Base-by-base conservation (phyloP, 2,113 vertebrate species). In the Bucco capensis region DNA sequence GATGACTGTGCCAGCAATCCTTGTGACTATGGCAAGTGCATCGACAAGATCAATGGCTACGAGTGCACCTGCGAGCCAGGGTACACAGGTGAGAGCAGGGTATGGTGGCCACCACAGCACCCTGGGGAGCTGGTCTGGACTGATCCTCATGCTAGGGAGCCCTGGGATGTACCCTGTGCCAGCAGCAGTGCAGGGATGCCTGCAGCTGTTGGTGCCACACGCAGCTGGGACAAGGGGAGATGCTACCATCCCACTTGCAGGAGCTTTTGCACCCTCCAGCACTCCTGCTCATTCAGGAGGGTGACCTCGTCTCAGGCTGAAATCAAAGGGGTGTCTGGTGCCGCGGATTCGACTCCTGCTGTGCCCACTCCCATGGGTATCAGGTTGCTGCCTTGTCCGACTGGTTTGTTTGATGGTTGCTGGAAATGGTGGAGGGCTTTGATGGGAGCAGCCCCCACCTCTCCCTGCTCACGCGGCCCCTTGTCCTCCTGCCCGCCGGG, bases 21-120 rank as follows among this genome's bases (percentile, higher is more conserved):
- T 24, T 99, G 99, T 0, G 98, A 99, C 94, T 98, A 98, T 0
- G 99, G 99, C 91, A 98, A 98, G 9, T 99, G 99, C 82, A 97
- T 99, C 4, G 99, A 99, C 97, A 99, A 98, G 97, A 99, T 99
- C 62, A 98, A 99, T 0, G 97, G 98, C 92, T 99, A 99, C 1
- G 98, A 99, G 84, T 99, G 99, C 30, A 96, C 98, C 44, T 99
- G 99, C 0, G 97, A 99, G 93, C 98, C 98, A 0, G 99, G 99
- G 19, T 99, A 99, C 96, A 98, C 98, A 30, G 99, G 99, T 99
- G 94, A 97, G 97, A 56, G 83, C 33, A 67, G 61, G 22, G 31
- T 47, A 47, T 4, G 5, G 67, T 1, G 10, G 46, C 47, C 53
- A 56, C 76, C 5, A 0, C 3, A 2, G 38, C 44, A 1, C 75